Evolutionary conservation across 1,140 invertebrate species (phyloP).

Genomic region (Drosophila serrata): DNA sequence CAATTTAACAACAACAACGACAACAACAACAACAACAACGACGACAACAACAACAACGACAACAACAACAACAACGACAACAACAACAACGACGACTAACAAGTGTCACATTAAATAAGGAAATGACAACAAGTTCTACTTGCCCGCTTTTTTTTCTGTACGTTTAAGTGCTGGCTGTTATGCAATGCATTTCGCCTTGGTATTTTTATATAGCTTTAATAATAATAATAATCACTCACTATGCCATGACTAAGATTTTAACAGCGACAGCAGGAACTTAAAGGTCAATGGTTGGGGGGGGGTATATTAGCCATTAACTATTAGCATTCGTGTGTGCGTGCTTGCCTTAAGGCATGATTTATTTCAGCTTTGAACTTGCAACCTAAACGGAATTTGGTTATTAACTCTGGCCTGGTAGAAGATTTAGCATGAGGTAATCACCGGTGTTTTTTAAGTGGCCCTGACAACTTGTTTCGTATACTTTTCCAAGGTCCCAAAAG

Average conservation of each 20-base stretch:
- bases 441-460: constrained; percentile 13
- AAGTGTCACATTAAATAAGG: constrained; percentile 82
- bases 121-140: constrained; percentile 72
- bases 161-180: constrained; percentile 19
- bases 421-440: constrained; percentile 55
- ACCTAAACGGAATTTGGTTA: constrained; percentile 21
- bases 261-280: constrained; percentile 22
- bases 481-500: constrained; percentile 16
- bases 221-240: constrained; percentile 13
- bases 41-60: constrained; percentile 45
- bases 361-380: constrained; percentile 61
- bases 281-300: constrained; percentile 43
- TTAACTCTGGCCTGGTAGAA: constrained; percentile 30
- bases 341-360: constrained; percentile 10
- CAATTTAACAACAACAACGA: constrained; percentile 33
- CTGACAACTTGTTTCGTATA: constrained; percentile 18
- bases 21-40: constrained; percentile 39
- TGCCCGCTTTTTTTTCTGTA: constrained; percentile 35
- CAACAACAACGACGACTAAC: constrained; percentile 34
- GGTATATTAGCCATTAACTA: constrained; percentile 2
- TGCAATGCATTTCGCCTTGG: constrained; percentile 48
- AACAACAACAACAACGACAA: constrained; percentile 13
- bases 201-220: constrained; percentile 23
- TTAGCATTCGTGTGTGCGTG: constrained; percentile 9
- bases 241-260: constrained; percentile 17